Evolutionary conservation across 1,140 invertebrate species (phyloP), one percentile per base, ranked within the genome.

Genomic region (Daktulosphaira vitifoliae): DNA sequence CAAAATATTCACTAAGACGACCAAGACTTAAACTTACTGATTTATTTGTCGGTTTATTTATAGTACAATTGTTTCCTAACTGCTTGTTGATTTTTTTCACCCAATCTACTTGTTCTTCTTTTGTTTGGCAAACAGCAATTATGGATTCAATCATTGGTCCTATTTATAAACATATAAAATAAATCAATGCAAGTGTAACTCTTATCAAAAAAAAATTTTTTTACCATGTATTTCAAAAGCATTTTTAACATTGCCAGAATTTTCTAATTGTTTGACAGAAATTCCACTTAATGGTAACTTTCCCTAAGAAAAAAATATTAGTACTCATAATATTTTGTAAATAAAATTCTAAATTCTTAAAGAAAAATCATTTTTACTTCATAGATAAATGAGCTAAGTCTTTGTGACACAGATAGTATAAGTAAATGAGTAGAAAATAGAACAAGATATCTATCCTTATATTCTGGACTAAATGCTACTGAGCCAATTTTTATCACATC

Each of bases 371-470:
- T 33, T 6, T 16, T 25, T 76, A 95, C 92, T 84, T 96, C 90
- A 77, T 95, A 98, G 68, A 92, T 87, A 74, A 96, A 96, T n/a
- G 90, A 90, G 74, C 90, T 94, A 76, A 95, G 86, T 69, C 91
- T 80, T 52, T 90, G 82, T 74, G 90, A 94, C 66, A 94, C 90
- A 66, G 89, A 89, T 37, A 98, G 77, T 68, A 97, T 85, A n/a
- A 97, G 79, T 64, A 98, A 77, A 0, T 88, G 87, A 53, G 85
- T 82, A 15, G 90, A 85, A 75, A 97, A 97, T 1, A 97, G 79
- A 1, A 97, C 89, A 70, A 97, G 86, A 73, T 96, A 94, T 71
- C 92, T 81, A 73, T 96, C 93, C 71, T 86, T 82, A 69, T 90
- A 87, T 54, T 88, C 84, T 0, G 84, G 81, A 3, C 87, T 84